A percentile compares a stretch with the other conserved stretches of the same genome.
These are phyloP conservation scores for Lemur catta DNA, from an alignment of 2,797 vertebrate genomes.

Conservation along the genomic window DNA sequence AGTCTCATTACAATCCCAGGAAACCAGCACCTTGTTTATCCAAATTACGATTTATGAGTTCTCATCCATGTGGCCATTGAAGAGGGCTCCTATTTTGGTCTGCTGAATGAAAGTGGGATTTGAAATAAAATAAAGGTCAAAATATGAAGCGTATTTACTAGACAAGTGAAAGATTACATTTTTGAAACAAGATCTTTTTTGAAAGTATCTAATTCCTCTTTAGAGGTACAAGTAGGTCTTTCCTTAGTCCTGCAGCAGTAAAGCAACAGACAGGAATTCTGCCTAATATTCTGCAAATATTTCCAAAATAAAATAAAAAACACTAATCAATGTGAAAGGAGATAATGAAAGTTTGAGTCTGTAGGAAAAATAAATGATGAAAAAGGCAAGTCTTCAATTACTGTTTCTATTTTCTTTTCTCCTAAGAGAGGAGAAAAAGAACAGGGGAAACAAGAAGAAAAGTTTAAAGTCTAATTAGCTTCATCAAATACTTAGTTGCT, in stretches of 20 bases:
- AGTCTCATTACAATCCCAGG: background rate
- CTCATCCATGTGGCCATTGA: background rate
- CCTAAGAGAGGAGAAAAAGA: background rate
- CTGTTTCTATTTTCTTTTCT: slow-evolving; percentile 18
- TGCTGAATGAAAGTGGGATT: background rate
- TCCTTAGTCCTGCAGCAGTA: background rate
- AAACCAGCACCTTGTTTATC: background rate
- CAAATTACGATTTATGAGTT: background rate
- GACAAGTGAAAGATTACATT: background rate
- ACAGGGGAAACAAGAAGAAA: background rate
- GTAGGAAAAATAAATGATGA: background rate
- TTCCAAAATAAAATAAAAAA: background rate
- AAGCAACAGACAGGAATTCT: background rate
- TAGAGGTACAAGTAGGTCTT: background rate
- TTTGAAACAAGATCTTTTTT: background rate
- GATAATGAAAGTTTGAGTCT: background rate
- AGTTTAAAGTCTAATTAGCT: background rate
- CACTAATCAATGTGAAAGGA: background rate
- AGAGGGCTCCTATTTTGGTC: background rate
- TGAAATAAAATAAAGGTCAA: slow-evolving; percentile 11
- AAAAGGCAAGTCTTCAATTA: background rate
- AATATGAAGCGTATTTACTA: background rate
- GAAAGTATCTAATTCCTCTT: background rate
- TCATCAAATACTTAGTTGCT: slow-evolving; percentile 21
- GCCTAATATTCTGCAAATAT: background rate